Percentiles rank a stretch among this genome's conserved stretches.
Conservation (phyloP, 2,797 vertebrate species). For the Hozukius guyotensis region DNA sequence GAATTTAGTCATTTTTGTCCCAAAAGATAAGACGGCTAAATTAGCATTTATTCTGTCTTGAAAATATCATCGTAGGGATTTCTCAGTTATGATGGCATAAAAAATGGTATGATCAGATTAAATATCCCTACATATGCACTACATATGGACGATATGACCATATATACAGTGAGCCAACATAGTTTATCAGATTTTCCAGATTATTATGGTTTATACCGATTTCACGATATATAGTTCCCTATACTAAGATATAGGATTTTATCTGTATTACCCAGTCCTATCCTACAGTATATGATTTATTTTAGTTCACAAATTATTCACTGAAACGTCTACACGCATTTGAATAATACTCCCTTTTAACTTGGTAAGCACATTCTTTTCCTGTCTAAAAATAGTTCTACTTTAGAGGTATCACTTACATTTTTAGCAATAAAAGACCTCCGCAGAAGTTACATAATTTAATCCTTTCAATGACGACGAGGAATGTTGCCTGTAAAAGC, state of each 20-base stretch:
- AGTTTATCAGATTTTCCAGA: neutral
- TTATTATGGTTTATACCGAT: too few relatives aligned
- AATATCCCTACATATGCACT: neutral
- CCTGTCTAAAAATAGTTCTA: neutral
- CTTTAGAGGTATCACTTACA: neutral
- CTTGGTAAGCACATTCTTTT: neutral
- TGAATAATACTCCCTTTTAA: neutral
- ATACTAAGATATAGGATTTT: too few relatives aligned
- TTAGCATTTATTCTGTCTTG: neutral
- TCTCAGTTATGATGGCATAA: neutral
- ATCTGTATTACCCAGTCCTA: neutral
- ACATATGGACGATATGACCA: neutral
- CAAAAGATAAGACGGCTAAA: neutral
- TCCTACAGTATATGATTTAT: neutral
- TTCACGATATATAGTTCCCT: too few relatives aligned
- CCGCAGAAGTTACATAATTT: constrained; percentile 11
- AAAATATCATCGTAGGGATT: neutral
- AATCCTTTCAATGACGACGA: neutral
- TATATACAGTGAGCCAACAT: neutral
- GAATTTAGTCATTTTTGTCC: neutral
- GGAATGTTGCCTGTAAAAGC: neutral
- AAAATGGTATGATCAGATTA: too few relatives aligned
- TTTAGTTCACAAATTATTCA: neutral
- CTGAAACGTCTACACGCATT: neutral
- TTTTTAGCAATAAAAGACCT: constrained; percentile 17